Percentiles rank a stretch among this genome's conserved stretches.
Conservation (phyloP, 2,113 vertebrate genomes). For the rabbit (Oryctolagus cuniculus) region DNA sequence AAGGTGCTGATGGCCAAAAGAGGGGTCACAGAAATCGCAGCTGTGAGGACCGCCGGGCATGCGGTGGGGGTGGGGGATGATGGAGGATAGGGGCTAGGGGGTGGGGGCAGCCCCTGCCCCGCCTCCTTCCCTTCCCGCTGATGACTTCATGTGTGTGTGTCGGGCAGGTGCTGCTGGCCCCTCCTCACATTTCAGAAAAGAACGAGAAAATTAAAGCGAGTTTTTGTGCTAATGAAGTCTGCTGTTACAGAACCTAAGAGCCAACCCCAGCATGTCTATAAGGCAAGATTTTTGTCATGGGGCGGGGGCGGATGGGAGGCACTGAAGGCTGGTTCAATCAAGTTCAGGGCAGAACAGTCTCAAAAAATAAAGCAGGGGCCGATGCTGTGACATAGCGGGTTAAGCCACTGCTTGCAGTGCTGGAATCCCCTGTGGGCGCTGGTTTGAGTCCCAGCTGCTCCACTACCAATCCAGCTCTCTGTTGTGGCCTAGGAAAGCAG, state of each 20-base stretch:
- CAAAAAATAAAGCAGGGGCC: background rate
- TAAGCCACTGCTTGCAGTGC: no score
- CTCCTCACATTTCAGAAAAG: background rate
- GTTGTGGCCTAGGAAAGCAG: no score
- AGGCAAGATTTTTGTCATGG: constrained; percentile 62
- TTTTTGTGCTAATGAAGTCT: constrained; percentile 63
- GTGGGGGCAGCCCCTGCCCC: background rate
- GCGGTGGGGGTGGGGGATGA: no score
- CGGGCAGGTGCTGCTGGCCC: background rate
- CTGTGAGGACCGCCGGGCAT: no score
- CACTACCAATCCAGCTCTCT: no score
- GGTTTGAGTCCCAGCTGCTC: no score
- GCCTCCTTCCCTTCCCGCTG: no score
- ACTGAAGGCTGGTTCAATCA: rapidly evolving
- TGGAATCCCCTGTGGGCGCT: no score
- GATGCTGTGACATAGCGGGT: no score
- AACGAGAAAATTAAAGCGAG: constrained; percentile 68
- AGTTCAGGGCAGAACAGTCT: background rate
- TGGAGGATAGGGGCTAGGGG: background rate
- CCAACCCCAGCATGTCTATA: background rate
- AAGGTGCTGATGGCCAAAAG: constrained; percentile 4
- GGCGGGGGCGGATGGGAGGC: background rate
- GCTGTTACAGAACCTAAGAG: background rate
- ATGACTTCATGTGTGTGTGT: no score
- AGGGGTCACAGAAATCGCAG: background rate